Evolutionary conservation across 2,888 invertebrate genomes (phyloP).

Genomic region (Drosophila borealis): DNA sequence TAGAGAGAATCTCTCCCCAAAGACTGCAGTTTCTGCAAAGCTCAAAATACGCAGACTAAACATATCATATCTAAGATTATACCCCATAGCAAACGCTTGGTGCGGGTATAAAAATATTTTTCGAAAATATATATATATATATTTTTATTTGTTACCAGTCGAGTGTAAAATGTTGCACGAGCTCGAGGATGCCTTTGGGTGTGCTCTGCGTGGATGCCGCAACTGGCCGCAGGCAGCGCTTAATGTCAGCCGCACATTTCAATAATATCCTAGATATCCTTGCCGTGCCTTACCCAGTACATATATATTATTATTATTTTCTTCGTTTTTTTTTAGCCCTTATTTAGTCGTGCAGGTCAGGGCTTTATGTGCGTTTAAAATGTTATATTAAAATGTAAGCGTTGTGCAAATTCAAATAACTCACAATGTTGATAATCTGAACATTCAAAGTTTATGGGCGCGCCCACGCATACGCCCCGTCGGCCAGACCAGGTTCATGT

Average conservation of each 20-base stretch:
- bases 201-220: constrained; percentile 16
- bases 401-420: constrained; percentile 66
- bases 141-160: constrained; percentile 37
- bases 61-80: constrained; percentile 9
- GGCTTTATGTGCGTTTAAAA: constrained; percentile 57
- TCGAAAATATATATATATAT: constrained; percentile 12
- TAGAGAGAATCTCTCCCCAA: neutral
- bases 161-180: constrained; percentile 52
- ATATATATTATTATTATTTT: neutral
- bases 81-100: constrained; percentile 4
- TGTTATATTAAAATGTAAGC: constrained; percentile 60
- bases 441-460: constrained; percentile 16
- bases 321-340: constrained; percentile 28
- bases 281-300: constrained; percentile 18
- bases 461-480: neutral
- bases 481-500: constrained; percentile 27
- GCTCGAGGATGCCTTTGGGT: constrained; percentile 33
- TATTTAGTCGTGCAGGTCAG: constrained; percentile 26
- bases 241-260: constrained; percentile 58
- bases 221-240: constrained; percentile 49
- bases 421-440: constrained; percentile 41
- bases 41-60: neutral
- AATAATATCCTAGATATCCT: constrained; percentile 49
- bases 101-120: constrained; percentile 40
- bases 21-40: too few relatives aligned